Base-by-base conservation (phyloP, 2,797 vertebrate genomes). In the Echiichthys vipera region DNA sequence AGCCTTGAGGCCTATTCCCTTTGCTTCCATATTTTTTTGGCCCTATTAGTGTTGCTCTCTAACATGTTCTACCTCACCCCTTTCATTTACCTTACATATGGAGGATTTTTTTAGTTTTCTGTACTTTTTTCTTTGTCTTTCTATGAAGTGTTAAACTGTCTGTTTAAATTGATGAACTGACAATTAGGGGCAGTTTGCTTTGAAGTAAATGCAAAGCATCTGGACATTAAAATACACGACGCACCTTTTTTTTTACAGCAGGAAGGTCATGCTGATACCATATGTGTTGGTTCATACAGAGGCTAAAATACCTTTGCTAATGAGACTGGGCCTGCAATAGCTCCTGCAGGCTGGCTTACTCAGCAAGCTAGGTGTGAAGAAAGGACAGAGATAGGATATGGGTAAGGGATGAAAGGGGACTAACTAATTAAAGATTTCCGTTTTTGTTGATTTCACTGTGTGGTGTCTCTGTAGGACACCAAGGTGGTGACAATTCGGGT, bases 381-480 rank as follows among this genome's bases (percentile, higher is more conserved):
- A 80, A 80, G 81, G 77, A 81, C 78, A 78, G 47, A 74, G 77
- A 71, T 75, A 70, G 84, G 61, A 63, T 36, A 58, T 77, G 55
- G 64, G 34, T 55, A 77, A 76, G 71, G n/a, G 71, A 83, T 80
- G 45, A 73, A 71, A 71, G 65, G 77, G 69, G 78, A 63, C 68
- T 64, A 62, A 68, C 80, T 89, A 89, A 91, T 92, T 90, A 91
- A 88, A 87, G 78, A 88, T 88, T 84, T 87, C 74, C 69, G 36
- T 81, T 88, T 88, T 83, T 88, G 77, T 89, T 87, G 80, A 88
- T 85, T 85, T 88, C 84, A 62, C 84, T 59, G 78, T 82, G 65
- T 84, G 89, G 77, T 40, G 65, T 68, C 86, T 80, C 87, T 71
- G 71, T 77, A 63, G 83, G 89, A 87, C 62, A 78, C 62, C 57